Base-by-base conservation (phyloP, 2,113 vertebrate species). In the Benitochromis conjunctus region DNA sequence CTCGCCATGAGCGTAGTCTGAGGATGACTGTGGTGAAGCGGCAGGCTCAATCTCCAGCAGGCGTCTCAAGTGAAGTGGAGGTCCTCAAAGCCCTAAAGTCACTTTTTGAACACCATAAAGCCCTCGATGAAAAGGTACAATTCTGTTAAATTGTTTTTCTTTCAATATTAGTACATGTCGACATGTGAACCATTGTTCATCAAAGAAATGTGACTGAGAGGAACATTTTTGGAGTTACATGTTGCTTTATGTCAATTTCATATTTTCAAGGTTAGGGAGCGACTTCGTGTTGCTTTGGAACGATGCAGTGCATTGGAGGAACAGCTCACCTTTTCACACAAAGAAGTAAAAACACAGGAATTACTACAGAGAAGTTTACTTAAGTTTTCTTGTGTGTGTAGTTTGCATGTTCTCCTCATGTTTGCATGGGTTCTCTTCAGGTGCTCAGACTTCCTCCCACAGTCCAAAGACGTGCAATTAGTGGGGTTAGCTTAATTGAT, bases 61-160 rank as follows among this genome's bases (percentile, higher is more conserved):
- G 98, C 1, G 98, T 99, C 90, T 99, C 98, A 74, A 99, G 98
- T 21, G 98, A 99, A 92, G 98, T 99, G 87, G 98, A 99, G 89
- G 98, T 99, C 88, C 97, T 99, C 62, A 99, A 99, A 95, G 98
- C 98, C 6, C 97, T 99, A 1, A 99, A 99, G 94, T 99, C 98
- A n/a, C 94, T 99, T 43, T 99, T 99, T 56, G 98, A 99, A 83
- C 98, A 99, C 92, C 98, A 99, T 94, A 99, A 99, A 96, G 98
- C 98, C 81, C 96, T 99, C 85, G 98, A 99, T 21, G 98, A 99
- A 94, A 99, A 99, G 98, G 98, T 88, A 79, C n/a, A 4, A 13
- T 21, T 71, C 9, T 78, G 21, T 13, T 19, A 1, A 24, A 3
- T 1, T n/a, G 4, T 66, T 24, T 66, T 10, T 9, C 14, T 48